These are phyloP conservation scores for Thymelicus sylvestris DNA, from an alignment of 2,888 invertebrate genomes.

Conservation along the genomic window DNA sequence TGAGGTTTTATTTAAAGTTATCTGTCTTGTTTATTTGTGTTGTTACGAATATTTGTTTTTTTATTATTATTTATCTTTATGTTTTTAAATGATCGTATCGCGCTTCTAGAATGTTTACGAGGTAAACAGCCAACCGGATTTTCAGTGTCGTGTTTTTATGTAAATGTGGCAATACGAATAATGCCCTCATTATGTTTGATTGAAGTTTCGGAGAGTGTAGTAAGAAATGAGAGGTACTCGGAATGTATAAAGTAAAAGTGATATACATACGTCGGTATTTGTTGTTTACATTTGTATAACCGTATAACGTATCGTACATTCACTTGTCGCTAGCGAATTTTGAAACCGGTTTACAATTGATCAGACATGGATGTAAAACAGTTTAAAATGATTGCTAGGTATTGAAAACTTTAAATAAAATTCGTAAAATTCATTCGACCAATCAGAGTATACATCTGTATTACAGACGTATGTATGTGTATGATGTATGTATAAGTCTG, in stretches of 20 bases:
- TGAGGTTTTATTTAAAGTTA: not conserved
- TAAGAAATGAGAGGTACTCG: too few relatives aligned
- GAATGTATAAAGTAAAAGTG: not conserved
- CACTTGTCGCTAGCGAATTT: not conserved
- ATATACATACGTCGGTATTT: not conserved
- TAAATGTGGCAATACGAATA: not conserved
- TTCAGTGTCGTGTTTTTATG: not conserved
- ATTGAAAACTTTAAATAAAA: too few relatives aligned
- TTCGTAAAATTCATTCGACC: too few relatives aligned
- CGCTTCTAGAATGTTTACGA: slow-evolving; percentile 1
- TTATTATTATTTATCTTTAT: not conserved
- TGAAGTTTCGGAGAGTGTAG: too few relatives aligned
- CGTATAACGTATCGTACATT: not conserved
- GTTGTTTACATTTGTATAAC: not conserved
- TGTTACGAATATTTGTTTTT: not conserved
- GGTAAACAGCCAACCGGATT: not conserved
- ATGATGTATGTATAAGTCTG: too few relatives aligned
- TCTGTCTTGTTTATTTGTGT: not conserved
- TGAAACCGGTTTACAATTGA: not conserved
- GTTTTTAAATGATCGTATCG: not conserved
- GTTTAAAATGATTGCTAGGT: too few relatives aligned
- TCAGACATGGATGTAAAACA: not conserved
- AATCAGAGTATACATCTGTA: too few relatives aligned
- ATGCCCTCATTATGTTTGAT: not conserved
- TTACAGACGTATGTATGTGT: too few relatives aligned